Conservation (phyloP, 1,140 invertebrate species). For the Contarinia nasturtii region DNA sequence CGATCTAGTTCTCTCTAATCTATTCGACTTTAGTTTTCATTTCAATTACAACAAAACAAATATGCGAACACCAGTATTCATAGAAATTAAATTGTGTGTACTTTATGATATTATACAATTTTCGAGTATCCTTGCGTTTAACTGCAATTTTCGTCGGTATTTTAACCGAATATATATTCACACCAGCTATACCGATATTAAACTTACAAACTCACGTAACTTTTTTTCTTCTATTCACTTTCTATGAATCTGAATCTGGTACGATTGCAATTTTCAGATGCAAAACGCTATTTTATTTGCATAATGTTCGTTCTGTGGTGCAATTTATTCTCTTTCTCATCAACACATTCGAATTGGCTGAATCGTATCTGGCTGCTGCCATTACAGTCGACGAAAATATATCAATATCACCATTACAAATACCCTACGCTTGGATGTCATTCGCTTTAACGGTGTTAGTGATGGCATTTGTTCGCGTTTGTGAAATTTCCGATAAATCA, state of each 20-base stretch:
- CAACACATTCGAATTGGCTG: slow-evolving; percentile 16
- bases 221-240: slow-evolving; percentile 5
- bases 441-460: not conserved
- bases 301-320: slow-evolving; percentile 17
- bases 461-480: slow-evolving; percentile 1
- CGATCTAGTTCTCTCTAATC: no score
- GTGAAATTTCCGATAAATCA: slow-evolving; percentile 3
- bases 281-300: slow-evolving; percentile 18
- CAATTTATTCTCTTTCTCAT: slow-evolving; percentile 13
- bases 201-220: not conserved
- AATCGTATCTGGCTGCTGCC: slow-evolving; percentile 9
- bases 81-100: no score
- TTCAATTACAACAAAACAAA: no score
- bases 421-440: not conserved
- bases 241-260: no score
- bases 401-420: not conserved
- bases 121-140: no score
- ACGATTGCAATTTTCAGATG: slow-evolving; percentile 17
- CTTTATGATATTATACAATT: no score
- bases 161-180: no score
- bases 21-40: no score
- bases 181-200: no score
- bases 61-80: no score
- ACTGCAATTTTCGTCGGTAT: no score
- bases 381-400: not conserved